Evolutionary conservation across 2,113 vertebrate genomes (phyloP), one percentile per base, ranked within the genome.

Genomic region (Podarcis muralis): DNA sequence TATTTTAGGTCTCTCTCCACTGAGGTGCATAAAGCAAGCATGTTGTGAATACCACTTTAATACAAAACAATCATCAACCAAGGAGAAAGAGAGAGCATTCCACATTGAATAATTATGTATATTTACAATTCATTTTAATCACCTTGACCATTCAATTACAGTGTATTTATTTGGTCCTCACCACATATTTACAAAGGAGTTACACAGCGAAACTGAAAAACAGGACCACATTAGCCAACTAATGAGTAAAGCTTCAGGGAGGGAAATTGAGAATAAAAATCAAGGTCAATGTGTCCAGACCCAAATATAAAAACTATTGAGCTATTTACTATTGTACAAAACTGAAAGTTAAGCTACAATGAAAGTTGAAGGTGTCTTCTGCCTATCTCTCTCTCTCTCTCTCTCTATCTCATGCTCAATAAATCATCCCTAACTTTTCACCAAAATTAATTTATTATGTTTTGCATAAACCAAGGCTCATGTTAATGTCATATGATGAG

Each of bases 121-220:
- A n/a, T 79, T 93, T 88, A 40, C 81, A 84, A 65, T 87, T 85
- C 84, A 81, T 79, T 92, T 65, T 93, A 90, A 90, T 92, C 81
- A 89, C 78, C 78, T 79, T 74, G 90, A 89, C 90, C 88, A 91
- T 84, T 92, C 84, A 62, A 82, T 91, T 90, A 84, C 74, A 53
- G 92, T 87, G 85, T 89, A 90, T 86, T 95, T 95, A 89, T 88
- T 80, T 92, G 91, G 77, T 89, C 74, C 92, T 90, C 88, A 83
- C 80, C 81, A 87, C 40, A 1, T 80, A 91, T 92, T 93, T 93
- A 88, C 87, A 88, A 86, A 92, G 81, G 88, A 89, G 74, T 88
- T 87, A 37, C 6, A 0, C 53, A 84, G 86, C 74, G 88, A 90
- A 90, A 80, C 1, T 48, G 87, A 59, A 91, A 88, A 90, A 57